Percentiles rank a stretch among this genome's conserved stretches.
These are phyloP conservation scores for Hemaris fuciformis DNA, from an alignment of 2,888 invertebrate species.

Conservation along the genomic window DNA sequence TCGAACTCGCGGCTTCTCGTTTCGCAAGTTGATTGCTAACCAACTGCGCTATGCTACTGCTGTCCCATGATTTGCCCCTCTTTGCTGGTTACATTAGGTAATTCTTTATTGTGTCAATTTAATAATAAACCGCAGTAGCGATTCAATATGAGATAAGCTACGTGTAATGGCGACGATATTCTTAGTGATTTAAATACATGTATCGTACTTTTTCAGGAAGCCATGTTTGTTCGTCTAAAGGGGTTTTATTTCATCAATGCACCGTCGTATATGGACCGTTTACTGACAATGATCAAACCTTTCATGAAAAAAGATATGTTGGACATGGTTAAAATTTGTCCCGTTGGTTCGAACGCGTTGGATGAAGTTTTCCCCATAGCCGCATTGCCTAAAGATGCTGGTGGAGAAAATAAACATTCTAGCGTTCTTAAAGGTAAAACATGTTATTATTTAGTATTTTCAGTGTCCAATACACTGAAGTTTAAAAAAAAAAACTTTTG, in stretches of 20 bases:
- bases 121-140: too few relatives aligned
- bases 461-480: too few relatives aligned
- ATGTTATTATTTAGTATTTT: background rate
- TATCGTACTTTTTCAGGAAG: conserved; percentile 72
- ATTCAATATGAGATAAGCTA: too few relatives aligned
- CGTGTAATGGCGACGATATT: too few relatives aligned
- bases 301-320: conserved; percentile 86
- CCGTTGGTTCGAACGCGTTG: conserved; percentile 63
- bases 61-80: too few relatives aligned
- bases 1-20: too few relatives aligned
- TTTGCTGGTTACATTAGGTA: too few relatives aligned
- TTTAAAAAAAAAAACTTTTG: too few relatives aligned
- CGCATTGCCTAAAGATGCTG: conserved; percentile 81
- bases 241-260: conserved; percentile 87
- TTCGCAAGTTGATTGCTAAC: too few relatives aligned
- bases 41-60: too few relatives aligned
- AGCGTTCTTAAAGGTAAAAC: conserved; percentile 40
- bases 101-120: too few relatives aligned
- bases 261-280: conserved; percentile 84
- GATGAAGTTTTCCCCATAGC: conserved; percentile 76
- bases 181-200: background rate
- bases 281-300: conserved; percentile 84
- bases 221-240: conserved; percentile 80
- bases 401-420: conserved; percentile 67
- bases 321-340: conserved; percentile 77